A percentile compares a stretch with the other conserved stretches of the same genome.
phyloP scores from a whole-genome alignment of 2,113 vertebrate genomes.

The Ictalurus furcatus region DNA sequence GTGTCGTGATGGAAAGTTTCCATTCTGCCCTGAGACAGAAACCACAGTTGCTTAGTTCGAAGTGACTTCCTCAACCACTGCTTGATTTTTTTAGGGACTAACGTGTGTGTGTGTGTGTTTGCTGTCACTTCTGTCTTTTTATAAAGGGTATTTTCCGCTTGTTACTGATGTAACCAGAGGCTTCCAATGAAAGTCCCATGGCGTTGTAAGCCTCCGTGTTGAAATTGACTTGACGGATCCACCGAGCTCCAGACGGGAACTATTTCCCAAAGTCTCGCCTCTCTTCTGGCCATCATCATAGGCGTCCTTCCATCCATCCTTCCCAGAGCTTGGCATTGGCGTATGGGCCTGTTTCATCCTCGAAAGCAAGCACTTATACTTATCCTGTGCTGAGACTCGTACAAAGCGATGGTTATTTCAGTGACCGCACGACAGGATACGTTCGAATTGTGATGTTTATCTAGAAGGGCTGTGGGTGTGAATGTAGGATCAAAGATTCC shows the following conservation, averaged over 20 bases:
- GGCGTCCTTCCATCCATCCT: conserved; percentile 11
- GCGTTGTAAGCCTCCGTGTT: neutral
- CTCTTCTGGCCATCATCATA: conserved; percentile 5
- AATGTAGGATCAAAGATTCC: too few species aligned
- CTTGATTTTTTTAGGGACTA: conserved; percentile 12
- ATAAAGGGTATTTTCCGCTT: neutral
- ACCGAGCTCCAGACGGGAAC: neutral
- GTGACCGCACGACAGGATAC: neutral
- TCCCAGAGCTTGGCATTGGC: conserved; percentile 31
- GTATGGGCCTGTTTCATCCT: neutral
- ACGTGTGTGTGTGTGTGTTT: neutral
- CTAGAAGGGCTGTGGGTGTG: neutral
- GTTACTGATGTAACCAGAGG: neutral
- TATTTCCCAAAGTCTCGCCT: neutral
- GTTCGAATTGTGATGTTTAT: neutral
- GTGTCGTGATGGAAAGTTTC: conserved; percentile 59
- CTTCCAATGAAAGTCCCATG: neutral
- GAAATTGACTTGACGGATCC: neutral
- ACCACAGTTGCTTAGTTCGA: conserved; percentile 35
- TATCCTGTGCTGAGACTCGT: neutral
- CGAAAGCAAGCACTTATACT: neutral
- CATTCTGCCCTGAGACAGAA: conserved; percentile 48
- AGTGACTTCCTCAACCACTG: neutral
- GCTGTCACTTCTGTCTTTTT: neutral
- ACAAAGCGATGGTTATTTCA: neutral